Base-by-base conservation (phyloP, 1,140 invertebrate genomes). In the Drosophila eugracilis region DNA sequence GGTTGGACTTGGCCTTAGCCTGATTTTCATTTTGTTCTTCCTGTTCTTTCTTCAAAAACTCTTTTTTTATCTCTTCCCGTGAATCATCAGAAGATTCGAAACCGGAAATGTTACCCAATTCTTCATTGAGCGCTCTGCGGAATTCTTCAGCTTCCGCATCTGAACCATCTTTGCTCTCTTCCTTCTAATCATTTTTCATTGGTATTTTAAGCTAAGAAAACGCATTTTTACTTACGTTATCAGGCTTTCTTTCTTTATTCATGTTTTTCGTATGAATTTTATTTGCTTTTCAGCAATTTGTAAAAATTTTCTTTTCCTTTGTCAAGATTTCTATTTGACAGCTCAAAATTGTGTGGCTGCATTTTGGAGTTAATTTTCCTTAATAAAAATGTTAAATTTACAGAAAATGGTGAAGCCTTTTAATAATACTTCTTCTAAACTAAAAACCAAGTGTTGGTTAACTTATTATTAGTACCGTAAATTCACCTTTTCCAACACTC, bases 291-390 rank as follows among this genome's bases (percentile, higher is more conserved):
- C 2, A 28, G 14, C 15, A n/a, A 28, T 7, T n/a, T 37, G 10
- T 28, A 0, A 37, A n/a, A 19, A 39, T 14, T 30, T 60, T 32
- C 22, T 15, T 62, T 21, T 3, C 1, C 6, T 2, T 21, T 45
- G 21, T 24, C 15, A 36, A 15, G 10, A 2, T 26, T 15, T 14
- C 6, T n/a, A 26, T 28, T 62, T 65, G 60, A 65, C 60, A 65
- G 57, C 39, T 47, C 5, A 0, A 2, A 15, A 47, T 17, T 5
- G 14, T 47, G 24, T 47, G 44, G 24, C 44, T 26, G 24, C 14
- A 47, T 47, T 17, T 9, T 37, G 6, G 2, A 37, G 6, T 7
- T 7, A 1, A 15, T 37, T 17, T 39, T 0, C 6, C 15, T 6
- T 1, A 17, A 17, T 3, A 19, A 7, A 14, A 44, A 24, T 3